These are phyloP conservation scores for Ornithoptera alexandrae DNA, from an alignment of 2,888 invertebrate species.

Conservation along the genomic window DNA sequence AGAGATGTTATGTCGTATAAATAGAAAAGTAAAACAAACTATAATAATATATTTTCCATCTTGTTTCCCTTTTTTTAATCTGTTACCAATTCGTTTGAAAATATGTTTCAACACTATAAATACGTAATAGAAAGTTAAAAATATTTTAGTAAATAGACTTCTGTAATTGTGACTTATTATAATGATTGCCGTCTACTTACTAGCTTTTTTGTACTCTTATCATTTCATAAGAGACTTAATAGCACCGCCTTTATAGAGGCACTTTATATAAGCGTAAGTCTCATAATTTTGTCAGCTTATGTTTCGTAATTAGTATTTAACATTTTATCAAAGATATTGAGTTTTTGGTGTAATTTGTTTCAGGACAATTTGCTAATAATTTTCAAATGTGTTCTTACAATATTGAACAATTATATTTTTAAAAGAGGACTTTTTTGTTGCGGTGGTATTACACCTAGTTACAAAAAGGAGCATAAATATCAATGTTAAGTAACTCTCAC, in stretches of 20 bases:
- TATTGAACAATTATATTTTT: too few relatives aligned
- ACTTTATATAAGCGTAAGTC: not conserved
- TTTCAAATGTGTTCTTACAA: too few relatives aligned
- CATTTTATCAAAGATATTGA: not conserved
- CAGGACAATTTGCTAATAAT: too few relatives aligned
- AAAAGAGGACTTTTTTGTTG: not conserved
- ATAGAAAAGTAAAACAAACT: too few relatives aligned
- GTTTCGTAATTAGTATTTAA: not conserved
- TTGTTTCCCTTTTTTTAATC: too few relatives aligned
- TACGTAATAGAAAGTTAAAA: slow-evolving; percentile 7
- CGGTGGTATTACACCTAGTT: not conserved
- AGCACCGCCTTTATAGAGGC: not conserved
- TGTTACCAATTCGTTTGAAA: too few relatives aligned
- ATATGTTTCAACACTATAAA: not conserved
- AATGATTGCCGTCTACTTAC: slow-evolving; percentile 13
- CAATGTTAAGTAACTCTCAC: not conserved
- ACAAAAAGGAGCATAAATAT: not conserved
- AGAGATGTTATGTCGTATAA: too few relatives aligned
- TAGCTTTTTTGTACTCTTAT: not conserved
- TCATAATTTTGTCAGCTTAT: not conserved
- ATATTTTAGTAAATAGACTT: slow-evolving; percentile 1
- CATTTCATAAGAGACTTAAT: not conserved
- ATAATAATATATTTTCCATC: too few relatives aligned
- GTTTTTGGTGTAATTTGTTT: not conserved
- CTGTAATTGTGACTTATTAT: slow-evolving; percentile 12